phyloP scores from a whole-genome alignment of 2,113 vertebrate species.

The Spea bombifrons region DNA sequence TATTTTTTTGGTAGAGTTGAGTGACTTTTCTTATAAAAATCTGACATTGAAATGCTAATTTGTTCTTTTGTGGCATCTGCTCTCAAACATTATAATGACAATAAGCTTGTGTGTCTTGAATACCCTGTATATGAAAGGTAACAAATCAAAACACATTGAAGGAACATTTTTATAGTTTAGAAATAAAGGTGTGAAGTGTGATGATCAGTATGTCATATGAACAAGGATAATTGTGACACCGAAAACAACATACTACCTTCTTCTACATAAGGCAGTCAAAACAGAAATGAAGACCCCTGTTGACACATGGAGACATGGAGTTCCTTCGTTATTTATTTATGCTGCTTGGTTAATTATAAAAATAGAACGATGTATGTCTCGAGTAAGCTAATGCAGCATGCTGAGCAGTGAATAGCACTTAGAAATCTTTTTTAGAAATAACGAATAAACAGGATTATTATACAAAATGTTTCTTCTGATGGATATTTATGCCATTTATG shows the following conservation, averaged over 20 bases:
- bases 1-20: too few relatives aligned
- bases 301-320: slow-evolving; percentile 28
- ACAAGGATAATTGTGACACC: slow-evolving; percentile 27
- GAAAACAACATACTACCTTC: slow-evolving; percentile 31
- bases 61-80: slow-evolving; percentile 17
- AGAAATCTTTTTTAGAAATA: too few relatives aligned
- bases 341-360: slow-evolving; percentile 23
- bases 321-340: slow-evolving; percentile 38
- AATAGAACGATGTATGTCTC: slow-evolving; percentile 17
- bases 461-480: too few relatives aligned
- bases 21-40: background rate
- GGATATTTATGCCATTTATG: too few relatives aligned
- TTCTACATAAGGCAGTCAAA: slow-evolving; percentile 40
- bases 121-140: slow-evolving; percentile 23
- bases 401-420: background rate
- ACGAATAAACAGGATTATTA: too few relatives aligned
- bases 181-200: slow-evolving; percentile 30
- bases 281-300: slow-evolving; percentile 25
- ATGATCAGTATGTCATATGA: slow-evolving; percentile 32
- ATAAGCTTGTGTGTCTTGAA: slow-evolving; percentile 31
- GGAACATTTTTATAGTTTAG: slow-evolving; percentile 32
- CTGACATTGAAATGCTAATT: slow-evolving; percentile 34
- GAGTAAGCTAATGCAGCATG: slow-evolving; percentile 5
- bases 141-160: slow-evolving; percentile 37
- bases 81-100: slow-evolving; percentile 22